A percentile compares a stretch with the other conserved stretches of the same genome.
These are phyloP conservation scores for Cheilinus undulatus DNA, from an alignment of 2,113 vertebrate genomes.

Conservation along the genomic window DNA sequence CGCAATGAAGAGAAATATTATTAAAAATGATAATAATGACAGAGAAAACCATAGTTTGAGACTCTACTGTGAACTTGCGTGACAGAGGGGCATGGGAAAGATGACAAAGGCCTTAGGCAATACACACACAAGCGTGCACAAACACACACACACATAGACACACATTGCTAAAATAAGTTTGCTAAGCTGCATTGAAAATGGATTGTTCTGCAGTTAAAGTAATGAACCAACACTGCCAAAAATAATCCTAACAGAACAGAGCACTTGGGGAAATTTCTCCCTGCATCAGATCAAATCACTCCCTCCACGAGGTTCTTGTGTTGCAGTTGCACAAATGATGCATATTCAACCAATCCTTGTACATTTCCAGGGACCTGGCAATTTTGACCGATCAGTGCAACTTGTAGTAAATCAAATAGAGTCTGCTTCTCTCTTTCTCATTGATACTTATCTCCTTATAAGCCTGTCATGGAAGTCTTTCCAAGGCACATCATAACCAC, in stretches of 20 bases:
- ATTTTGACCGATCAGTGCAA: neutral
- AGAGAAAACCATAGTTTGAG: constrained; percentile 61
- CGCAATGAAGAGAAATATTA: constrained; percentile 66
- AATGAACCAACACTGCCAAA: neutral
- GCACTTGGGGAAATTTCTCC: too few relatives aligned
- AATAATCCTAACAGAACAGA: too few relatives aligned
- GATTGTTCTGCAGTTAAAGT: constrained; percentile 4
- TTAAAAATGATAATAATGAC: constrained; percentile 76
- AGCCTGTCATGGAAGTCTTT: too few relatives aligned
- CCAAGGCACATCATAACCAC: too few relatives aligned
- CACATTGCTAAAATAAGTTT: neutral
- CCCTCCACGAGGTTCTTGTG: too few relatives aligned
- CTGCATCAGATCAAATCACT: too few relatives aligned
- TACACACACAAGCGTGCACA: constrained; percentile 5
- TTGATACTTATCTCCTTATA: too few relatives aligned
- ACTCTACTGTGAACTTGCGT: constrained; percentile 56
- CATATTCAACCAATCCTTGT: too few relatives aligned
- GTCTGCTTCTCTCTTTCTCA: too few relatives aligned
- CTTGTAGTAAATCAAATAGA: too few relatives aligned
- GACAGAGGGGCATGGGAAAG: constrained; percentile 74
- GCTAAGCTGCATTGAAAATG: constrained; percentile 15
- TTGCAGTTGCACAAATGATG: too few relatives aligned
- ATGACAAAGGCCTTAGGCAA: constrained; percentile 49
- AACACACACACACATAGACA: neutral
- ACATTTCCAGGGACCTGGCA: too few relatives aligned